These are phyloP conservation scores for Anastrepha obliqua DNA, from an alignment of 1,140 invertebrate genomes.

Conservation along the genomic window DNA sequence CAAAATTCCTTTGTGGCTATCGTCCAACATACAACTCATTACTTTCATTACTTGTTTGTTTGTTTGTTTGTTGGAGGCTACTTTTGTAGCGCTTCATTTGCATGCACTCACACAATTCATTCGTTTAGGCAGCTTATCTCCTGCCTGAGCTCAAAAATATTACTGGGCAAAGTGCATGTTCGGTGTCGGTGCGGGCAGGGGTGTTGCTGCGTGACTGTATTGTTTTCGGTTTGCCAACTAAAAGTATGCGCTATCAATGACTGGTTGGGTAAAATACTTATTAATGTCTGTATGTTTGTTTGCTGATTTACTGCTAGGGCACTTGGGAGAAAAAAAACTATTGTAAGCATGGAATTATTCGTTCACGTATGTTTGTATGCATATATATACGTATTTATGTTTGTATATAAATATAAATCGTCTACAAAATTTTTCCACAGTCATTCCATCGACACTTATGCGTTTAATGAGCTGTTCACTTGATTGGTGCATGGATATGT, in stretches of 20 bases:
- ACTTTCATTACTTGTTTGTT: background rate
- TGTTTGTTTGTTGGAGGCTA: background rate
- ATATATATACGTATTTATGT: background rate
- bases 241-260: constrained; percentile 36
- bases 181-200: background rate
- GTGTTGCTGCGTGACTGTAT: constrained; percentile 23
- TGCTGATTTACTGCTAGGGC: background rate
- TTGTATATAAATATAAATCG: constrained; percentile 26
- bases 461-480: constrained; percentile 10
- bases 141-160: background rate
- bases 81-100: constrained; percentile 48
- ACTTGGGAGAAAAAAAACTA: background rate
- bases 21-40: background rate
- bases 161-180: constrained; percentile 22
- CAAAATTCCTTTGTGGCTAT: background rate
- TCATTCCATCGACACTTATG: background rate
- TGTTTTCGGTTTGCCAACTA: constrained; percentile 25
- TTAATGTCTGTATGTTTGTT: background rate
- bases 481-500: background rate
- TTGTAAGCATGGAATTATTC: background rate
- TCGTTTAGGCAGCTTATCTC: constrained; percentile 37
- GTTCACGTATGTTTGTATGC: background rate
- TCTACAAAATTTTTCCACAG: constrained; percentile 3
- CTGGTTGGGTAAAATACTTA: constrained; percentile 2
- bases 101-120: background rate